Conservation (phyloP, 2,888 invertebrate species). For the Thysanoteuthis rhombus region DNA sequence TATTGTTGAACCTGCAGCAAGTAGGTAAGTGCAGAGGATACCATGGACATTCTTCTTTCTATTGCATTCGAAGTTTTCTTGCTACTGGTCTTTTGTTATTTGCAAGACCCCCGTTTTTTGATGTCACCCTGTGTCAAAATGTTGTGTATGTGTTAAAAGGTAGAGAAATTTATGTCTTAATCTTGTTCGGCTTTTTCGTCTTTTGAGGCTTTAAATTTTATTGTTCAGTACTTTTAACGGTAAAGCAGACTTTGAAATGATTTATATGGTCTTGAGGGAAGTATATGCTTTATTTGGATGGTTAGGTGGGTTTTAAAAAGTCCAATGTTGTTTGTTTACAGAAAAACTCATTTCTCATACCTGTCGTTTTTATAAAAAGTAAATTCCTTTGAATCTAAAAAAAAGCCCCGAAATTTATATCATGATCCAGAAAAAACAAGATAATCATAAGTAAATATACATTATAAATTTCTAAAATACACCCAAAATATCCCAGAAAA, state of each 20-base stretch:
- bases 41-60: not conserved
- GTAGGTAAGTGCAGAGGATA: slow-evolving; percentile 22
- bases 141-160: not conserved
- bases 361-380: not conserved
- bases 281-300: not conserved
- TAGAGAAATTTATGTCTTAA: not conserved
- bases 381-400: no score
- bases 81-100: not conserved
- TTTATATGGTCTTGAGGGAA: no score
- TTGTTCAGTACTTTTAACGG: not conserved
- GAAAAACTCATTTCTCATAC: not conserved
- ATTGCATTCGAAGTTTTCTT: not conserved
- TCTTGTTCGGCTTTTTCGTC: no score
- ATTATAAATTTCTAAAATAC: not conserved
- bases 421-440: not conserved
- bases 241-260: not conserved
- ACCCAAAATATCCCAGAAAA: not conserved
- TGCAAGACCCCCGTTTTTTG: not conserved
- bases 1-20: slow-evolving; percentile 28
- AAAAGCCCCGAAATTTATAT: not conserved
- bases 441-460: not conserved
- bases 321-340: not conserved
- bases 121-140: slow-evolving; percentile 12
- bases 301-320: not conserved
- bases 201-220: not conserved